phyloP scores from a whole-genome alignment of 2,113 vertebrate species.

The Channa argus region DNA sequence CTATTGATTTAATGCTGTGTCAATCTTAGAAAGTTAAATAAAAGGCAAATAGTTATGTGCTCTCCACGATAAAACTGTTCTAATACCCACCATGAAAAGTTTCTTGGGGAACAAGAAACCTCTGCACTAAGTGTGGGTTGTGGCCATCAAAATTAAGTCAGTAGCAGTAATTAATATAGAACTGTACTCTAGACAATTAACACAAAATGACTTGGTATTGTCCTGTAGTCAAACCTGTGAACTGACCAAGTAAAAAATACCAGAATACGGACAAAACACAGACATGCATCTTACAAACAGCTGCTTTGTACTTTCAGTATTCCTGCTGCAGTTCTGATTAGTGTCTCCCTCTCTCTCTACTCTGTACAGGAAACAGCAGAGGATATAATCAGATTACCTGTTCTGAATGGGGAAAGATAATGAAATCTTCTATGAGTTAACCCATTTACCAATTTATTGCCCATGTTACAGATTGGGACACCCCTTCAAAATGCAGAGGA shows the following conservation, averaged over 20 bases:
- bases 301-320: conserved; percentile 19
- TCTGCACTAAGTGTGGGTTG: neutral
- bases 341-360: conserved; percentile 76
- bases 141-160: conserved; percentile 1
- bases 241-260: neutral
- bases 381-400: conserved; percentile 90
- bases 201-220: neutral
- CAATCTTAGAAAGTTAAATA: conserved; percentile 74
- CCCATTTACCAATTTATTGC: conserved; percentile 76
- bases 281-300: conserved; percentile 12
- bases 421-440: conserved; percentile 88
- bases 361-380: conserved; percentile 89
- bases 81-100: conserved; percentile 61
- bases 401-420: conserved; percentile 88
- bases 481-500: conserved; percentile 68
- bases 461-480: conserved; percentile 72
- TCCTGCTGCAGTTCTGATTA: conserved; percentile 73
- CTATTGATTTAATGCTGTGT: conserved; percentile 70
- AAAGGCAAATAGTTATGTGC: conserved; percentile 85
- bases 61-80: conserved; percentile 85
- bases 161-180: neutral
- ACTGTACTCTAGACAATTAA: neutral
- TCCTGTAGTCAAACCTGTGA: neutral
- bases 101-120: neutral
- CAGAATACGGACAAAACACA: neutral